Base-by-base conservation (phyloP, 1,140 invertebrate species). In the Bradysia coprophila region DNA sequence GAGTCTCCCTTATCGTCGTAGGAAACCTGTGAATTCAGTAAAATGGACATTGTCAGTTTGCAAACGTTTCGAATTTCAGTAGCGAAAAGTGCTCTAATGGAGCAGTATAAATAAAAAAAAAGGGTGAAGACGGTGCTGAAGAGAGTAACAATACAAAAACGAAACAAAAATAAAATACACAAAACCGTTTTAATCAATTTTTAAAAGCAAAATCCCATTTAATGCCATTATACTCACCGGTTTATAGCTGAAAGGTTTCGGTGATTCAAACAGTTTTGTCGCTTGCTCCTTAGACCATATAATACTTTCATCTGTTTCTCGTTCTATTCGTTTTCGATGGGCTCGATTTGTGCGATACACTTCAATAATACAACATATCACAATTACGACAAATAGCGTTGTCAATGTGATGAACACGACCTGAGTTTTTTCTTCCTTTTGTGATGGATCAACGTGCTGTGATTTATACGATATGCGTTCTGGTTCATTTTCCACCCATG, bases 401-500 rank as follows among this genome's bases (percentile, higher is more conserved):
- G 74, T 74, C 9, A 83, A 61, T 2, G 70, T 71, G 47, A 81
- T 77, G 48, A 82, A 81, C 37, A 81, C 70, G 46, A 83, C 72
- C 56, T 79, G 76, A 0, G 77, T 76, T 36, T 73, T 75, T 49
- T 85, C 79, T 57, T 85, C 81, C 54, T 83, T 75, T 32, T 74
- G 68, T 8, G 78, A 75, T 5, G 73, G 69, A 46, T 76, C 71
- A 4, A 75, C 71, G 55, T 81, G 78, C 18, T 74, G 62, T 4
- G 78, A 77, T 51, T 78, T 77, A 54, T 85, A 87, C 0, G 75
- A 66, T 15, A 76, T 68, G 19, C 74, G 68, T 22, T 74, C 74
- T 2, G 82, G 82, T 13, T 81, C 78, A 54, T 86, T 81, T 56
- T 80, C 77, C 2, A 78, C 78, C 82, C 83, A 87, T 0, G 75